phyloP scores from a whole-genome alignment of 1,140 invertebrate genomes.

The Drosophila kurseongensis region DNA sequence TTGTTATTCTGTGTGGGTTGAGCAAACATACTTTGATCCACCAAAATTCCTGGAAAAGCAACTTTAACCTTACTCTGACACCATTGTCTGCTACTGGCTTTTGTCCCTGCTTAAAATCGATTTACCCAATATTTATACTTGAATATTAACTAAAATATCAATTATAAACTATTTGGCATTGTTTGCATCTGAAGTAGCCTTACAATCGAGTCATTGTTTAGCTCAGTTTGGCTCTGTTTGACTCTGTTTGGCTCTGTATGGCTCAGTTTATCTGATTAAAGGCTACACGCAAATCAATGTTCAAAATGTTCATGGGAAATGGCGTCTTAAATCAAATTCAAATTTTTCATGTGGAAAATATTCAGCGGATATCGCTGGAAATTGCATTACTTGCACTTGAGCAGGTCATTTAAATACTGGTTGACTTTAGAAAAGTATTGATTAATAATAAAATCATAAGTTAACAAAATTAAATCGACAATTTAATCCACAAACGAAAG shows the following conservation, averaged over 20 bases:
- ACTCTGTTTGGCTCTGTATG: conserved; percentile 7
- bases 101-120: background rate
- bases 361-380: conserved; percentile 31
- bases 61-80: conserved; percentile 7
- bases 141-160: conserved; percentile 38
- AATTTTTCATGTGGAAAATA: conserved; percentile 38
- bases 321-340: conserved; percentile 39
- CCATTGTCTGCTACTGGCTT: background rate
- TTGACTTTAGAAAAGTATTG: conserved; percentile 13
- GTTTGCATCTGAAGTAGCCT: conserved; percentile 12
- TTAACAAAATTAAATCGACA: too few relatives aligned
- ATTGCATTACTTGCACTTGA: conserved; percentile 19
- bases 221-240: background rate
- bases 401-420: conserved; percentile 8
- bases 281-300: conserved; percentile 26
- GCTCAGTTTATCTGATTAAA: conserved; percentile 20
- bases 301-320: conserved; percentile 25
- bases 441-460: background rate
- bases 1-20: conserved; percentile 8
- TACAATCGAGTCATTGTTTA: conserved; percentile 26
- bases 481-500: too few relatives aligned
- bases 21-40: conserved; percentile 32
- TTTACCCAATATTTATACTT: conserved; percentile 24
- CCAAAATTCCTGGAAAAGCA: conserved; percentile 9
- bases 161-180: conserved; percentile 23